phyloP scores from a whole-genome alignment of 2,113 vertebrate species.

The Trinectes maculatus region DNA sequence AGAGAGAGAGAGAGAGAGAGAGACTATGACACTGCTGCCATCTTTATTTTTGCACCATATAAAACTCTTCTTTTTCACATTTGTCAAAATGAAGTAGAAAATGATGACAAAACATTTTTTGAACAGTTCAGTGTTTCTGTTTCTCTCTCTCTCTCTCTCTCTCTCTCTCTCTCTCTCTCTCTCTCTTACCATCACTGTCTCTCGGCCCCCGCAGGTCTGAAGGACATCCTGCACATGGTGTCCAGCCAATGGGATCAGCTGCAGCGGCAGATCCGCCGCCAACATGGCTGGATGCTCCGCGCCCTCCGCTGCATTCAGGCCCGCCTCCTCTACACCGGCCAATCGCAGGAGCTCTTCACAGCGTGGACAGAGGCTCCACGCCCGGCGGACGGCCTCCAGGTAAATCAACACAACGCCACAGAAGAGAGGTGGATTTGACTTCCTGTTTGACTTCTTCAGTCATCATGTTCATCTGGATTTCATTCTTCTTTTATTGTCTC shows the following conservation, averaged over 20 bases:
- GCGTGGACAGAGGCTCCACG: constrained; percentile 31
- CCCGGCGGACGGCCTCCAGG: constrained; percentile 79
- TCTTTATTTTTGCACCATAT: no score
- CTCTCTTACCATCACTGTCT: not conserved
- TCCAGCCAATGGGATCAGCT: constrained; percentile 95
- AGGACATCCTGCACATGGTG: constrained; percentile 95
- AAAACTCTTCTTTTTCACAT: no score
- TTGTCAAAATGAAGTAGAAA: no score
- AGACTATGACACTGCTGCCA: no score
- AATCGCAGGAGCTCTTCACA: constrained; percentile 69
- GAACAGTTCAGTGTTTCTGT: no score
- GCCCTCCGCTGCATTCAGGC: constrained; percentile 93
- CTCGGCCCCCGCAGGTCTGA: constrained; percentile 84
- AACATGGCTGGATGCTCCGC: constrained; percentile 97
- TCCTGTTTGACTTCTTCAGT: constrained; percentile 47
- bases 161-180: not conserved
- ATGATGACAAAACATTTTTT: no score
- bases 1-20: not conserved
- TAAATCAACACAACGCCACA: constrained; percentile 73
- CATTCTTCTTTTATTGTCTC: constrained; percentile 39
- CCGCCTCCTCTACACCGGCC: constrained; percentile 87
- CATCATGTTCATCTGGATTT: constrained; percentile 67
- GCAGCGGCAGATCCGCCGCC: constrained; percentile 96
- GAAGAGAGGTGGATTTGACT: constrained; percentile 67
- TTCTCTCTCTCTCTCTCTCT: not conserved